Percentiles rank a stretch among this genome's conserved stretches.
Evolutionary conservation across 1,140 invertebrate species (phyloP).

Genomic region (Halictus rubicundus): DNA sequence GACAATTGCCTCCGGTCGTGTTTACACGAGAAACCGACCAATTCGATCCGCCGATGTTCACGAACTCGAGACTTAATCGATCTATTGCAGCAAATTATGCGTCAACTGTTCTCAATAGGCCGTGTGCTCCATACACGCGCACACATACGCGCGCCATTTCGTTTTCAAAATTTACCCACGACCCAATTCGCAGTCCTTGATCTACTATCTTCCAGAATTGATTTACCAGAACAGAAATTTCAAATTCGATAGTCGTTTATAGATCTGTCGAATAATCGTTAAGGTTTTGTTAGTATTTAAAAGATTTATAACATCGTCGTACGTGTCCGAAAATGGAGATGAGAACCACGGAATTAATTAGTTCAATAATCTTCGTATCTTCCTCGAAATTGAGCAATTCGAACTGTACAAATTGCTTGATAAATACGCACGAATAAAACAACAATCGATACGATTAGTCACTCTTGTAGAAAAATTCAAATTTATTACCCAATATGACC

Average conservation of each 20-base stretch:
- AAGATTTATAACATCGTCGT: neutral
- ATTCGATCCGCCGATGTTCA: constrained; percentile 2
- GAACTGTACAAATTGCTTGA: neutral
- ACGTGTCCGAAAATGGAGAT: neutral
- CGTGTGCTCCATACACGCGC: neutral
- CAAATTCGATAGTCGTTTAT: neutral
- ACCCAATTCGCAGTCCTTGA: neutral
- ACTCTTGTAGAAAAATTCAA: neutral
- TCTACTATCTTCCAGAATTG: neutral
- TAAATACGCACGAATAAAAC: neutral
- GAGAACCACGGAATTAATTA: neutral
- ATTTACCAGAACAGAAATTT: neutral
- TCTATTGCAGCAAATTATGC: neutral
- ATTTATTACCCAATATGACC: neutral
- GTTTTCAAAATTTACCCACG: neutral
- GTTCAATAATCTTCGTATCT: neutral
- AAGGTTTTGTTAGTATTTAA: neutral
- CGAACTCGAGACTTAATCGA: constrained; percentile 3
- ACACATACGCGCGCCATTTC: no score
- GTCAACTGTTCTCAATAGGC: neutral
- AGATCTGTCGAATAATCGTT: neutral
- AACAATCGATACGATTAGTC: neutral
- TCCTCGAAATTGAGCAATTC: neutral
- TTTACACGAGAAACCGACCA: constrained; percentile 25
- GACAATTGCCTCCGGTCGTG: neutral